Evolutionary conservation across 2,888 invertebrate genomes (phyloP).

Genomic region (Priocnemis perturbator): DNA sequence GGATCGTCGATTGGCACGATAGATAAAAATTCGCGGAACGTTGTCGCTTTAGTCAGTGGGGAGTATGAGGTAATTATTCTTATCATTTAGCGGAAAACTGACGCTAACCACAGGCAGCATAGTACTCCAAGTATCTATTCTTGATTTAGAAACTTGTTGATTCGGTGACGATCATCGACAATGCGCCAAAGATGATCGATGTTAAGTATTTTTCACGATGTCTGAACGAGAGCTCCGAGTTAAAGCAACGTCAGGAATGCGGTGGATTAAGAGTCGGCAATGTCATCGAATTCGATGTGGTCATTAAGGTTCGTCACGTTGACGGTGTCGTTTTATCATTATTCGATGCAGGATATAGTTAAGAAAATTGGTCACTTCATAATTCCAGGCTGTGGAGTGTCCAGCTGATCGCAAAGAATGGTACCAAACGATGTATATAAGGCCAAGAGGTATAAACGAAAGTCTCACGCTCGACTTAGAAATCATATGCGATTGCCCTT

Average conservation of each 20-base stretch:
- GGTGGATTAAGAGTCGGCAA: constrained; percentile 79
- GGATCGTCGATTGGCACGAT: constrained; percentile 82
- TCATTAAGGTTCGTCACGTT: constrained; percentile 74
- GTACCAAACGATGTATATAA: constrained; percentile 79
- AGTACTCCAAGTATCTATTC: too few relatives aligned
- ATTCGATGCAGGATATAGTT: not conserved
- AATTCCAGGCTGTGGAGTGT: constrained; percentile 77
- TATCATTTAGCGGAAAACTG: not conserved
- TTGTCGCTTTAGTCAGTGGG: constrained; percentile 82
- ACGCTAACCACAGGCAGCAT: too few relatives aligned
- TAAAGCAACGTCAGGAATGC: constrained; percentile 78
- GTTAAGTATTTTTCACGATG: constrained; percentile 79
- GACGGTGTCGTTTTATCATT: too few relatives aligned
- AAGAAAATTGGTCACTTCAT: constrained; percentile 4
- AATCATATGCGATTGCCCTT: constrained; percentile 84
- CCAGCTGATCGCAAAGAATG: constrained; percentile 76
- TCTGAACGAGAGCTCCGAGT: constrained; percentile 57
- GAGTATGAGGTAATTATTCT: constrained; percentile 80
- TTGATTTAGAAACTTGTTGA: constrained; percentile 76
- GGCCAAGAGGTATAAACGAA: constrained; percentile 85
- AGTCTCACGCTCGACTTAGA: constrained; percentile 82
- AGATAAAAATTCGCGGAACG: constrained; percentile 80
- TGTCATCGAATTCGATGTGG: constrained; percentile 77
- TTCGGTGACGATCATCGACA: constrained; percentile 74
- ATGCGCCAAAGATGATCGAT: constrained; percentile 75